Base-by-base conservation (phyloP, 2,888 invertebrate species). In the Tetragonisca angustula region DNA sequence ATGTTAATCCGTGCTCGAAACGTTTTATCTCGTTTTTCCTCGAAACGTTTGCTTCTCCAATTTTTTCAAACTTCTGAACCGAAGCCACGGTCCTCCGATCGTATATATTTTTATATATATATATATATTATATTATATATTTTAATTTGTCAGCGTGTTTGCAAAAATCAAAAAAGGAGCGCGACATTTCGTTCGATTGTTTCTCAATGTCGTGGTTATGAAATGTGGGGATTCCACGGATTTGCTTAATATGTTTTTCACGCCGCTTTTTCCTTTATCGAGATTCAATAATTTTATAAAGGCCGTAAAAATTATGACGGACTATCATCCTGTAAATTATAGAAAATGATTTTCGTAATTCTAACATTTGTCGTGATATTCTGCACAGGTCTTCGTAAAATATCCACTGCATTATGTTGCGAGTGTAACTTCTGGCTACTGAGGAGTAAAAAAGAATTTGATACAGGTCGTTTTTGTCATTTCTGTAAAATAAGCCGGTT, bases 171-270 rank as follows among this genome's bases (percentile, higher is more conserved):
- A n/a, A n/a, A n/a, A 59, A 13, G 15, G 1, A 59, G n/a, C 56
- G n/a, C 56, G 2, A n/a, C 5, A 15, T n/a, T 15, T 59, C 56
- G 13, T 13, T 59, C 24, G n/a, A 59, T 24, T 24, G 15, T 59
- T 59, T 59, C 15, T 59, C 56, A n/a, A 59, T n/a, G n/a, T 15
- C 2, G n/a, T 15, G n/a, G 56, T 59, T 59, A n/a, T n/a, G 56
- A 59, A 59, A 59, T 43, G 9, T 43, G 56, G n/a, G n/a, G n/a
- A 59, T 59, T 59, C 56, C 56, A n/a, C n/a, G n/a, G 56, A 59
- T 59, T 59, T 59, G n/a, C 56, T 59, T 59, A 59, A 59, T 59
- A 59, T 2, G 56, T 59, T 59, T 59, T n/a, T n/a, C 15, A 59
- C 43, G 43, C 24, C 24, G 15, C 24, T n/a, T 59, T n/a, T n/a